These are phyloP conservation scores for Leptinotarsa lineolata DNA, from an alignment of 1,140 invertebrate species.

Conservation along the genomic window DNA sequence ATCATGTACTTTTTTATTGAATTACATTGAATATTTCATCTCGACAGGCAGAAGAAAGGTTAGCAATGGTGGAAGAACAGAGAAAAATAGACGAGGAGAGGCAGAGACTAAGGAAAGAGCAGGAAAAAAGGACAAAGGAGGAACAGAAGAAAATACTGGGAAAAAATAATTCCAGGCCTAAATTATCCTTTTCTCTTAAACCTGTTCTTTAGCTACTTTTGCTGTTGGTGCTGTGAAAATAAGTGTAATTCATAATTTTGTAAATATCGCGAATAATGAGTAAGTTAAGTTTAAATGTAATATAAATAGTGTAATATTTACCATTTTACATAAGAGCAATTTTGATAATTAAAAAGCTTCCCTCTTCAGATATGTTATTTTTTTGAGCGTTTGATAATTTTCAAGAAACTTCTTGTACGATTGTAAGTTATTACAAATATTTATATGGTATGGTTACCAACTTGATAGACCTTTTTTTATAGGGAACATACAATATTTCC, in stretches of 20 bases:
- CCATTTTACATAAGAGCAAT: background rate
- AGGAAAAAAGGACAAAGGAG: conserved; percentile 88
- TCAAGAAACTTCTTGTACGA: no score
- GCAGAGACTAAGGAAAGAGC: conserved; percentile 88
- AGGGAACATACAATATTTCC: no score
- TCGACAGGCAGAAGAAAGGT: conserved; percentile 89
- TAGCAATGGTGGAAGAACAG: conserved; percentile 96
- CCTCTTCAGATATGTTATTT: background rate
- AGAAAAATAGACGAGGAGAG: conserved; percentile 93
- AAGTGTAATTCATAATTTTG: no score
- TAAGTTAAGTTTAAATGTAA: background rate
- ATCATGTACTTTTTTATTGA: no score
- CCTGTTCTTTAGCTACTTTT: conserved; percentile 59
- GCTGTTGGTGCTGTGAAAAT: conserved; percentile 7
- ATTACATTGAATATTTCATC: no score
- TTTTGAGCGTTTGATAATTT: background rate
- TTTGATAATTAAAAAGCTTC: background rate
- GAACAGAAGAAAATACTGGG: conserved; percentile 96
- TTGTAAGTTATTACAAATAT: no score
- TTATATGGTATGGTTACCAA: no score
- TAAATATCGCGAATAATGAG: background rate
- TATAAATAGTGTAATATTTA: conserved; percentile 1
- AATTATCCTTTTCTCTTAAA: conserved; percentile 90
- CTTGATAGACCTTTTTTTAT: no score
- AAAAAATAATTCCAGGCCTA: conserved; percentile 95